These are phyloP conservation scores for Ceratina calcarata DNA, from an alignment of 1,140 invertebrate genomes.

Conservation along the genomic window DNA sequence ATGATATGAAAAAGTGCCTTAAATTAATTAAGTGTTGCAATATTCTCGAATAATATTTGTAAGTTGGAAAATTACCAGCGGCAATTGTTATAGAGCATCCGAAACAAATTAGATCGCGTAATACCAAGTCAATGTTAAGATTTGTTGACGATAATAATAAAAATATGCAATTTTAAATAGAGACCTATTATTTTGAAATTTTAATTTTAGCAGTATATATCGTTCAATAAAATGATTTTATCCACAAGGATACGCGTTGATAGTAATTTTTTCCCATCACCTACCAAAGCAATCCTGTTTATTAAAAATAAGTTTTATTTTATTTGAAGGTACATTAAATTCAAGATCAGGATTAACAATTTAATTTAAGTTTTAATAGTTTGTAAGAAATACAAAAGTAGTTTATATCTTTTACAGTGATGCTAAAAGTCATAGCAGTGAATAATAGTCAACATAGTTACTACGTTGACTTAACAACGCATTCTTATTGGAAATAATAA, in stretches of 20 bases:
- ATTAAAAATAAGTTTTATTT: background rate
- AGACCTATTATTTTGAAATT: background rate
- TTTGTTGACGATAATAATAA: no score
- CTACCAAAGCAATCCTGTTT: background rate
- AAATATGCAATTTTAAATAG: background rate
- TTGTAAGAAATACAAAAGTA: no score
- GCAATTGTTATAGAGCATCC: background rate
- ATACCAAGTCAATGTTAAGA: background rate
- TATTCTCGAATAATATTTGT: conserved; percentile 3
- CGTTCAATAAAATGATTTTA: conserved; percentile 23
- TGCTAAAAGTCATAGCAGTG: no score
- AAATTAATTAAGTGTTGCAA: background rate
- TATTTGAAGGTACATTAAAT: no score
- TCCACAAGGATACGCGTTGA: background rate
- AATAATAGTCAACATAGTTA: no score
- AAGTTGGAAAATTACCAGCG: background rate
- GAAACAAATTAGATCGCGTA: conserved; percentile 3
- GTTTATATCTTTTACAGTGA: no score
- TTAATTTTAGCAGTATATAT: conserved; percentile 6
- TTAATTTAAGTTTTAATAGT: no score
- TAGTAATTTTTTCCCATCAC: background rate
- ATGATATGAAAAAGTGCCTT: background rate
- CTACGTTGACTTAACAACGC: no score
- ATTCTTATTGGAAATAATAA: no score
- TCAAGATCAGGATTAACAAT: no score